These are phyloP conservation scores for Hypomecis punctinalis DNA, from an alignment of 2,888 invertebrate species.

Conservation along the genomic window DNA sequence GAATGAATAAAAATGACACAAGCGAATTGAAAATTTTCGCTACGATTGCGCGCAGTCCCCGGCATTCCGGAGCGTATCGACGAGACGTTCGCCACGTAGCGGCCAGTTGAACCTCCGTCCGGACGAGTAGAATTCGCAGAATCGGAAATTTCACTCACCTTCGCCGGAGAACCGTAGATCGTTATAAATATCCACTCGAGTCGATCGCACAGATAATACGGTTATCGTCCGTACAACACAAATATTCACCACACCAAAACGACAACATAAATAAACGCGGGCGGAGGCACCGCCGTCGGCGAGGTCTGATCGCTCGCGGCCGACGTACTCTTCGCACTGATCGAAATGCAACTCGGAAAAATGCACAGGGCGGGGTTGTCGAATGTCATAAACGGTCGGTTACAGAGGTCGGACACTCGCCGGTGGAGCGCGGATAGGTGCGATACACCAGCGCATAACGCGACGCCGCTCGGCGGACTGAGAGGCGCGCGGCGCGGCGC, in stretches of 20 bases:
- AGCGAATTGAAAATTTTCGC: conserved; percentile 42
- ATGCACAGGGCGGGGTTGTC: conserved; percentile 84
- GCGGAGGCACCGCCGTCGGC: conserved; percentile 67
- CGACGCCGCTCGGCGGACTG: conserved; percentile 69
- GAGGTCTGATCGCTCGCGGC: conserved; percentile 60
- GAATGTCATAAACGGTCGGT: conserved; percentile 81
- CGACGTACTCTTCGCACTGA: conserved; percentile 74
- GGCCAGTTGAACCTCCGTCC: conserved; percentile 60
- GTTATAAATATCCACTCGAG: conserved; percentile 80
- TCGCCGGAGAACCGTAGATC: conserved; percentile 68
- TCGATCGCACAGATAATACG: conserved; percentile 82
- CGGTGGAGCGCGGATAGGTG: conserved; percentile 58
- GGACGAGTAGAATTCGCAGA: conserved; percentile 56
- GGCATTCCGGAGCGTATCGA: conserved; percentile 66
- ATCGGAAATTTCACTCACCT: conserved; percentile 73
- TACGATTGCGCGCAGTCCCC: conserved; percentile 50
- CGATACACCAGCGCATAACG: conserved; percentile 64
- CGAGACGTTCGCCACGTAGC: conserved; percentile 76
- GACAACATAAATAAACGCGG: conserved; percentile 83
- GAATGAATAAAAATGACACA: conserved; percentile 23
- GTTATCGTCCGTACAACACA: conserved; percentile 83
- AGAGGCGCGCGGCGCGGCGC: conserved; percentile 53
- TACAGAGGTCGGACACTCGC: conserved; percentile 79
- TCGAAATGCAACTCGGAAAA: conserved; percentile 77
- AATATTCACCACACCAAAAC: conserved; percentile 84